These are phyloP conservation scores for Cactoblastis cactorum DNA, from an alignment of 2,888 invertebrate species.

Conservation along the genomic window DNA sequence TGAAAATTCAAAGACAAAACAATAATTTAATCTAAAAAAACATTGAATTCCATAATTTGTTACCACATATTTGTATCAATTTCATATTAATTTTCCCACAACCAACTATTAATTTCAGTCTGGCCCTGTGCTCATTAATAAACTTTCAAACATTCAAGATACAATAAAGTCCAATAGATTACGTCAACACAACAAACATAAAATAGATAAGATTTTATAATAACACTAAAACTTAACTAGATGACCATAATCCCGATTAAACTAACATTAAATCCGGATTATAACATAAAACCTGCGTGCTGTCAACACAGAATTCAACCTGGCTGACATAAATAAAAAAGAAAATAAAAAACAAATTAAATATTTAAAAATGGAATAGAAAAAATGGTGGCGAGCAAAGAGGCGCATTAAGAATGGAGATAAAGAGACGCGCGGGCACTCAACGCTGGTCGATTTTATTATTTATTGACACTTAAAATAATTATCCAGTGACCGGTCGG, in stretches of 20 bases:
- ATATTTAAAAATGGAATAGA: conserved; percentile 52
- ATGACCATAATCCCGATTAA: conserved; percentile 54
- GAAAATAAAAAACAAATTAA: conserved; percentile 59
- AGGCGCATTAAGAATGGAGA: conserved; percentile 79
- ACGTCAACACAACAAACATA: conserved; percentile 43
- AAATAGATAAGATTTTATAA: conserved; percentile 52
- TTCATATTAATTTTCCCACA: too few species aligned
- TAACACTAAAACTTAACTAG: conserved; percentile 36
- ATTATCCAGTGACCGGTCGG: conserved; percentile 62
- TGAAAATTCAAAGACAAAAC: too few species aligned
- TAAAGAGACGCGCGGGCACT: conserved; percentile 79
- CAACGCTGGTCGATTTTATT: conserved; percentile 72
- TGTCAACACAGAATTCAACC: conserved; percentile 76
- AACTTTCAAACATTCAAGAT: conserved; percentile 27
- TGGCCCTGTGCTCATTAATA: not conserved
- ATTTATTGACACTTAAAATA: conserved; percentile 80
- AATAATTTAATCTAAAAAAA: too few species aligned
- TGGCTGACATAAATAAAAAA: conserved; percentile 64
- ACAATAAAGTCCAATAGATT: conserved; percentile 36
- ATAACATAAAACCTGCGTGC: conserved; percentile 74
- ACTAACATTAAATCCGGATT: conserved; percentile 67
- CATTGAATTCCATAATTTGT: too few species aligned
- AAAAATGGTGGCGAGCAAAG: conserved; percentile 61
- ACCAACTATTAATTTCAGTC: too few species aligned
- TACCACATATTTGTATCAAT: too few species aligned